Base-by-base conservation (phyloP, 2,113 vertebrate genomes). In the Dicaeum eximium region DNA sequence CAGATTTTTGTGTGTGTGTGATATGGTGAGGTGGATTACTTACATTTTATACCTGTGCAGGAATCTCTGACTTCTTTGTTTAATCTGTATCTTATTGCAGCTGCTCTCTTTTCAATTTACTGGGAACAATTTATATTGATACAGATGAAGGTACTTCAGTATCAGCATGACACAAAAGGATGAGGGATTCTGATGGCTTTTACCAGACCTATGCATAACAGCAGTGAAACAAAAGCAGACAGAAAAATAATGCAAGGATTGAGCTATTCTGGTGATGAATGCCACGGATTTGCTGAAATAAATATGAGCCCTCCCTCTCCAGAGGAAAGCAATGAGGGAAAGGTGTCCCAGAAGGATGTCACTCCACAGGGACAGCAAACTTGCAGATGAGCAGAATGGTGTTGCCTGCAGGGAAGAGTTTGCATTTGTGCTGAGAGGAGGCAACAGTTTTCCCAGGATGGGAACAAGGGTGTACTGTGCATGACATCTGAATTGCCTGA, bases 101-200 rank as follows among this genome's bases (percentile, higher is more conserved):
- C 53, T 90, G 45, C 15, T 51, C 27, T 77, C 70, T 67, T 83
- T 90, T 71, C 79, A 91, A 89, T 92, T 93, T 95, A 86, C 77
- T 87, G 73, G 80, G 57, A 89, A 51, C 40, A 81, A 64, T 81
- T 91, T 89, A 27, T 74, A 79, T 12, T 64, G 86, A 89, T 83
- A 87, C 75, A 44, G 48, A 95, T 81, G 69, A 74, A 95, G 77
- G 74, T 51, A 70, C 69, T 72, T 24, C 45, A n/a, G 58, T 61
- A 90, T 58, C 79, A 80, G 47, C 54, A 62, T 45, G 54, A 65
- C 75, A 83, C 23, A n/a, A n/a, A 3, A 58, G 79, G 58, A 75
- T 91, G 91, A 95, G n/a, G 53, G 53, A 95, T 95, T 92, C 70
- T 81, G 73, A 84, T 81, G 73, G 72, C 61, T 89, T 84, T 91